Evolutionary conservation across 1,140 invertebrate genomes (phyloP).

Genomic region (Macrobrachium rosenbergii): DNA sequence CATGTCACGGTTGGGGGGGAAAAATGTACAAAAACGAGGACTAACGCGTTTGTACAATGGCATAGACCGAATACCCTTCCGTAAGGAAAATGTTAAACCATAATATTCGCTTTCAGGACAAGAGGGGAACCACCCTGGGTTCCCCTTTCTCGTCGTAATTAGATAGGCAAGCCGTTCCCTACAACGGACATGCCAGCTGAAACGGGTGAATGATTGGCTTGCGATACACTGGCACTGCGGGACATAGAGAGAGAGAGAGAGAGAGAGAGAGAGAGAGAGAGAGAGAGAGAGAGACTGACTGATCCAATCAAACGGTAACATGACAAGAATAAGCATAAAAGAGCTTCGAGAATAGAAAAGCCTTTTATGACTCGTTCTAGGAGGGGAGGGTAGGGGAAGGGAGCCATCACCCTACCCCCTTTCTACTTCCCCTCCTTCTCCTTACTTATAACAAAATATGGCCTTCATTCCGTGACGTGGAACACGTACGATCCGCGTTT

Average conservation of each 20-base stretch:
- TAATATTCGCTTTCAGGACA: too few relatives aligned
- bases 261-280: constrained; percentile 24
- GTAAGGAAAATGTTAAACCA: too few relatives aligned
- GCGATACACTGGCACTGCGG: neutral
- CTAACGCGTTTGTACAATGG: too few relatives aligned
- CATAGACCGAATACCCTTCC: too few relatives aligned
- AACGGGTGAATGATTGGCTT: neutral
- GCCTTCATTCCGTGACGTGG: neutral
- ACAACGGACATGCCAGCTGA: too few relatives aligned
- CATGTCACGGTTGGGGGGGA: too few relatives aligned
- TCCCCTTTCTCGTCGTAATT: too few relatives aligned
- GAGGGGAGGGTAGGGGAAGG: neutral
- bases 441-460: neutral
- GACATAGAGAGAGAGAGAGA: constrained; percentile 19
- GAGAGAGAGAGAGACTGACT: constrained; percentile 14
- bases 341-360: neutral
- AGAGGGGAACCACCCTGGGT: too few relatives aligned
- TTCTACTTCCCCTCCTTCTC: neutral
- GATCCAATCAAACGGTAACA: constrained; percentile 6
- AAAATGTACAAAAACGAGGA: too few relatives aligned
- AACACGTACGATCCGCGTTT: neutral
- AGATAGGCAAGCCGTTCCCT: too few relatives aligned
- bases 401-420: neutral
- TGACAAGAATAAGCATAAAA: neutral
- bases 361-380: too few relatives aligned